These are phyloP conservation scores for Micromys minutus DNA, from an alignment of 2,113 vertebrate species.

Conservation along the genomic window DNA sequence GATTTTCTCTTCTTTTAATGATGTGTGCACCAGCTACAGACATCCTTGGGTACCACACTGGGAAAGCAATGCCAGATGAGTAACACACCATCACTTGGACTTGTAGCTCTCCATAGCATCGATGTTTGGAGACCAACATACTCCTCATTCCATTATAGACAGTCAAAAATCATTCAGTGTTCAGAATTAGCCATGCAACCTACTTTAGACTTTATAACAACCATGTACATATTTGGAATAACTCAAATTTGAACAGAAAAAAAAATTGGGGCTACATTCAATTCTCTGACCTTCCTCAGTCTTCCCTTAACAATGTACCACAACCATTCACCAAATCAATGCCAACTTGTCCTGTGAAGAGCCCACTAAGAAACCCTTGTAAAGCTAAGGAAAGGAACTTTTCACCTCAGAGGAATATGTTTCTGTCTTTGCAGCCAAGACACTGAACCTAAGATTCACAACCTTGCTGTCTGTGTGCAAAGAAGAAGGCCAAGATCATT, in stretches of 20 bases:
- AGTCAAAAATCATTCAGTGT: constrained; percentile 71
- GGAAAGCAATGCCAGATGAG: constrained; percentile 1
- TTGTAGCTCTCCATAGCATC: constrained; percentile 44
- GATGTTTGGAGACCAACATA: constrained; percentile 68
- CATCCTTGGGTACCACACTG: not conserved
- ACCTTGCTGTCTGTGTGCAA: not conserved
- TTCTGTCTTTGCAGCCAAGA: constrained; percentile 14
- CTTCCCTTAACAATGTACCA: not conserved
- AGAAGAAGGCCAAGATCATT: not conserved
- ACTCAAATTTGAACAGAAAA: constrained; percentile 61
- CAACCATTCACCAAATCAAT: not conserved
- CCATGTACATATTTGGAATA: constrained; percentile 66
- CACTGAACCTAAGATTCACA: not conserved
- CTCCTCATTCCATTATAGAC: constrained; percentile 69
- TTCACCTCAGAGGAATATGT: constrained; percentile 16
- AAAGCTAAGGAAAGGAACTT: constrained; percentile 6
- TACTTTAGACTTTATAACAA: constrained; percentile 73
- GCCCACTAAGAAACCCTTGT: not conserved
- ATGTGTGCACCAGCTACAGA: not conserved
- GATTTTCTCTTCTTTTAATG: not conserved
- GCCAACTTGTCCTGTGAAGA: not conserved
- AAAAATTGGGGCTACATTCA: constrained; percentile 39
- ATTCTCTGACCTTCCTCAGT: constrained; percentile 19
- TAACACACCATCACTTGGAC: constrained; percentile 23
- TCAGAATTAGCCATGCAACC: constrained; percentile 65